Evolutionary conservation across 53 echinoderm and acorn worm genomes (phyloP).

Genomic region (Echinarachnius parma): DNA sequence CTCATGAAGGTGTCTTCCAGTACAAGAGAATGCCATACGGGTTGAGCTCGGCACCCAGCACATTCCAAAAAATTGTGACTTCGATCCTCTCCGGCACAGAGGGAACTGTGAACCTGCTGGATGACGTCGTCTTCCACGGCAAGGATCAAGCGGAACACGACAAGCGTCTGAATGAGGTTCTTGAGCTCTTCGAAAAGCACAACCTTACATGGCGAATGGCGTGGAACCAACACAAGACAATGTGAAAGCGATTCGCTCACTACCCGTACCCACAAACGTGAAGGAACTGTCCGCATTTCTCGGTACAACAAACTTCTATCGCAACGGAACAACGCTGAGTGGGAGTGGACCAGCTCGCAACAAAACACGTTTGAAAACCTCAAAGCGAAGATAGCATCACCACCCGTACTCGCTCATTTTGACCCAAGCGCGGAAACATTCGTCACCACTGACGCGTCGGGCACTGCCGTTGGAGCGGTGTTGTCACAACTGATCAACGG

Average conservation of each 20-base stretch:
- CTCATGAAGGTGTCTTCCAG: conserved; percentile 47
- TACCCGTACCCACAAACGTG: conserved; percentile 39
- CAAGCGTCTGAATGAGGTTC: conserved; percentile 25
- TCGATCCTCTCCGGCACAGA: conserved; percentile 10
- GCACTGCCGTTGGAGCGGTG: background rate
- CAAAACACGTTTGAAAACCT: too few relatives aligned
- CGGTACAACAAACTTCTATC: conserved; percentile 50
- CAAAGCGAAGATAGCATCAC: too few relatives aligned
- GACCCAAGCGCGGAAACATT: too few relatives aligned
- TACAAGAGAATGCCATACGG: conserved; percentile 51
- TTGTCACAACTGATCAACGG: background rate
- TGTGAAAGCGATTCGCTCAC: conserved; percentile 29
- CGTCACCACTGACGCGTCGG: too few relatives aligned
- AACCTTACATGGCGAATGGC: too few relatives aligned
- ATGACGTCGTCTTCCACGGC: conserved; percentile 31
- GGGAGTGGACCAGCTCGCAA: too few relatives aligned
- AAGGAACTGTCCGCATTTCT: conserved; percentile 55
- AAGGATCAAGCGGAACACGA: conserved; percentile 21
- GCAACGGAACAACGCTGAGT: too few relatives aligned
- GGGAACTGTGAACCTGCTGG: conserved; percentile 35
- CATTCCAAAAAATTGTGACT: conserved; percentile 53
- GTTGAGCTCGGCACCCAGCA: conserved; percentile 23
- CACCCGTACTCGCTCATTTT: too few relatives aligned
- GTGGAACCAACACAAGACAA: conserved; percentile 31
- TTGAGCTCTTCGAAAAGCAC: too few relatives aligned